Percentiles rank a stretch among this genome's conserved stretches.
Evolutionary conservation across 2,888 invertebrate genomes (phyloP).

Genomic region (Microchrysa polita): DNA sequence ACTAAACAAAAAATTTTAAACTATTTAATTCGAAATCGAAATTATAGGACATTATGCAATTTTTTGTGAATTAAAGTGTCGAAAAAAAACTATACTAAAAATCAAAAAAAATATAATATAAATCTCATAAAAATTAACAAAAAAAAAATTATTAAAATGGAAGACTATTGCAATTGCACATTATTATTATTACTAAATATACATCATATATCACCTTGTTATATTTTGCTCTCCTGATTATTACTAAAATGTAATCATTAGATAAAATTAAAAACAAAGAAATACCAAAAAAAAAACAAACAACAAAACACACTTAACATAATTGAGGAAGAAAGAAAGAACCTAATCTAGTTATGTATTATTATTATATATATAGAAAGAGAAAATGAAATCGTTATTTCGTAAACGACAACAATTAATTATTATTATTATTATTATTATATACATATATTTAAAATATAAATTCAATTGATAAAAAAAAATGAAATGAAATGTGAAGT

Average conservation of each 20-base stretch:
- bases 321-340: constrained; percentile 1
- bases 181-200: too few relatives aligned
- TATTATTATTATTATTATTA: too few relatives aligned
- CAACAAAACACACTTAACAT: constrained; percentile 1
- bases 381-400: constrained; percentile 31
- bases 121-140: background rate
- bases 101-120: too few relatives aligned
- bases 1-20: constrained; percentile 16
- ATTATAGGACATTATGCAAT: constrained; percentile 5
- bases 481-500: too few relatives aligned
- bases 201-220: constrained; percentile 32
- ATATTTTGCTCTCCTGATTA: constrained; percentile 40
- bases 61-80: too few relatives aligned
- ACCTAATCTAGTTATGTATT: constrained; percentile 36
- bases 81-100: too few relatives aligned
- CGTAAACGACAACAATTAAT: constrained; percentile 30
- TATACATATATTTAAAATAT: too few relatives aligned
- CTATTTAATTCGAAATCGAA: background rate
- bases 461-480: too few relatives aligned
- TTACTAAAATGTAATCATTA: too few relatives aligned
- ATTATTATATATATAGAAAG: constrained; percentile 18
- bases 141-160: constrained; percentile 31
- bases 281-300: background rate
- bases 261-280: background rate
- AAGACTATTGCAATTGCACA: constrained; percentile 35